These are phyloP conservation scores for Zaprionus africanus DNA, from an alignment of 1,140 invertebrate genomes.

Conservation along the genomic window DNA sequence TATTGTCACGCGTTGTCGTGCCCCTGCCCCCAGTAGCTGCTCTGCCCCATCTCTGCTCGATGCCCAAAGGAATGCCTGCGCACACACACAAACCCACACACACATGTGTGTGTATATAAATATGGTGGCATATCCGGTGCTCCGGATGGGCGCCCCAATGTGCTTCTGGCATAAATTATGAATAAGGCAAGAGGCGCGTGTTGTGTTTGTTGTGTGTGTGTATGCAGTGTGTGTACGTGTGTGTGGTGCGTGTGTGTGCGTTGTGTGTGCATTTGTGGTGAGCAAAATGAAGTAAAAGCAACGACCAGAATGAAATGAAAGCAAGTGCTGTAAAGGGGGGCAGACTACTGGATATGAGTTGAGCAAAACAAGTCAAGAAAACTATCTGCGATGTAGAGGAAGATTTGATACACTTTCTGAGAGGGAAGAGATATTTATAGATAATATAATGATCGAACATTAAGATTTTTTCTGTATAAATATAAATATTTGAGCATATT, in stretches of 20 bases:
- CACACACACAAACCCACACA: constrained; percentile 26
- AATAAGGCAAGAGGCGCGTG: constrained; percentile 71
- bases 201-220: constrained; percentile 35
- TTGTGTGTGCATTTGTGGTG: constrained; percentile 61
- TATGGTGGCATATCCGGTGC: constrained; percentile 79
- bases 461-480: not conserved
- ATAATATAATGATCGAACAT: not conserved
- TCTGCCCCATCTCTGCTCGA: constrained; percentile 43
- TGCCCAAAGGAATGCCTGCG: constrained; percentile 72
- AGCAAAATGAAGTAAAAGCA: constrained; percentile 76
- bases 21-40: constrained; percentile 11
- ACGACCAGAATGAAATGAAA: constrained; percentile 74
- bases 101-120: constrained; percentile 40
- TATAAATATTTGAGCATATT: not conserved
- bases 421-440: too few species aligned
- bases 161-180: constrained; percentile 81
- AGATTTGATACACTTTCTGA: constrained; percentile 34
- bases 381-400: constrained; percentile 33
- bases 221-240: constrained; percentile 25
- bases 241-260: constrained; percentile 27
- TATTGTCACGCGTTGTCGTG: constrained; percentile 78
- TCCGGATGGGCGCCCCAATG: constrained; percentile 68
- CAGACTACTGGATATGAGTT: constrained; percentile 12
- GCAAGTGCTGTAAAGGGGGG: constrained; percentile 64
- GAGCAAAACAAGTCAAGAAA: constrained; percentile 25